phyloP scores from a whole-genome alignment of 2,113 vertebrate genomes.

The Pomatostomus ruficeps region DNA sequence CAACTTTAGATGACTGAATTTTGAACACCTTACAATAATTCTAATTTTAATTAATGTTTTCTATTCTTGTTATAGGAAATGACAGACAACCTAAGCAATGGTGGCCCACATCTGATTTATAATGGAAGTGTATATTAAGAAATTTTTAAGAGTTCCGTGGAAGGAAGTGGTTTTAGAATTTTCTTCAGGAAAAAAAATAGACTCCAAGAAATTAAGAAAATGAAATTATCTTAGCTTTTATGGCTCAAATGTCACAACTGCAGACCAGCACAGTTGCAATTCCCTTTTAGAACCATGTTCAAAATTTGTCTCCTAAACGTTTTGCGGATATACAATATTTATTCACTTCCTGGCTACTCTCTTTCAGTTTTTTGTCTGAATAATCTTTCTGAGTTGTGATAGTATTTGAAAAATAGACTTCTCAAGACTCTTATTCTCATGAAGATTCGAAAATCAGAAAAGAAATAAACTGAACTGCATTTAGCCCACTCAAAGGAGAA shows the following conservation, averaged over 20 bases:
- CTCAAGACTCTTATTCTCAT: conserved; percentile 16
- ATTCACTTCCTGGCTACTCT: conserved; percentile 18
- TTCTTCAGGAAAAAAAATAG: conserved; percentile 34
- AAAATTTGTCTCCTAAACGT: conserved; percentile 44
- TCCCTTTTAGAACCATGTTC: conserved; percentile 21
- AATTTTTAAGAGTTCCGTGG: conserved; percentile 38
- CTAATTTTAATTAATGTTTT: conserved; percentile 46
- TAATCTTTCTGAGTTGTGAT: conserved; percentile 47
- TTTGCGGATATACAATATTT: conserved; percentile 45
- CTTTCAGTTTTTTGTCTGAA: background rate
- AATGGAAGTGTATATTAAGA: conserved; percentile 80
- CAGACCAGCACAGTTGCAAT: conserved; percentile 39
- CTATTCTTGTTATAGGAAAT: conserved; percentile 83
- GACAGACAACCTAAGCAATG: conserved; percentile 90
- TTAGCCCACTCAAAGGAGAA: background rate
- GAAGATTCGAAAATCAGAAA: background rate
- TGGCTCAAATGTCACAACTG: conserved; percentile 2
- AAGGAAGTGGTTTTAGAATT: conserved; percentile 39
- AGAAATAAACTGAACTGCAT: background rate
- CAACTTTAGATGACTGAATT: background rate
- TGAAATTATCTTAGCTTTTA: conserved; percentile 44
- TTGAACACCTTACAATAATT: background rate
- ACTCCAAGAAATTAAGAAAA: conserved; percentile 40
- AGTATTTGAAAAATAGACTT: conserved; percentile 43
- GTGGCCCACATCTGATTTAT: conserved; percentile 89